Conservation (phyloP, 2,888 invertebrate species). For the Xanthia icteritia region DNA sequence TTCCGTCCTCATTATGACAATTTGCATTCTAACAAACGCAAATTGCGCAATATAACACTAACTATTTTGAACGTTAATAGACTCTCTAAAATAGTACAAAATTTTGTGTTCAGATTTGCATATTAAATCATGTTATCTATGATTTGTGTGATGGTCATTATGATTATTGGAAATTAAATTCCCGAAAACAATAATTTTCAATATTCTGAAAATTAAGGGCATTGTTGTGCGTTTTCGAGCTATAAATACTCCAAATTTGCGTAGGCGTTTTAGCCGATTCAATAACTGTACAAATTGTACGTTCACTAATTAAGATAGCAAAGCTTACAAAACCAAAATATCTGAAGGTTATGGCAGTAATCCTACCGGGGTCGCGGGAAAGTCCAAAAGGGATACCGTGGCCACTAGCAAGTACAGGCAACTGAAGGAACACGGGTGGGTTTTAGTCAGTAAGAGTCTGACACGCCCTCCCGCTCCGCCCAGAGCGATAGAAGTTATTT, state of each 20-base stretch:
- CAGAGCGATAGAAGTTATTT: too few relatives aligned
- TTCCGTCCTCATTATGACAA: slow-evolving; percentile 75
- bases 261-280: background rate
- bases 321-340: background rate
- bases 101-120: slow-evolving; percentile 56
- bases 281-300: background rate
- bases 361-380: too few relatives aligned
- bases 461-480: too few relatives aligned
- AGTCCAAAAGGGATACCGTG: too few relatives aligned
- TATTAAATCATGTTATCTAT: slow-evolving; percentile 55
- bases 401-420: too few relatives aligned
- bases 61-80: slow-evolving; percentile 68
- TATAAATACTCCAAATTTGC: background rate
- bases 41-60: slow-evolving; percentile 66
- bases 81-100: slow-evolving; percentile 49
- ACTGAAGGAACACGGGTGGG: too few relatives aligned
- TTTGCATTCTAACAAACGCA: slow-evolving; percentile 80
- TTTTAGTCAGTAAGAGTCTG: too few relatives aligned
- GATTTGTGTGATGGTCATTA: slow-evolving; percentile 54
- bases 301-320: background rate
- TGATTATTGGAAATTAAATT: slow-evolving; percentile 35
- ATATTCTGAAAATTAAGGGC: slow-evolving; percentile 8
- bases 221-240: background rate
- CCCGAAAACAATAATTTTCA: slow-evolving; percentile 47
- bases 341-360: background rate